phyloP scores from a whole-genome alignment of 2,888 invertebrate species.

The Bombylius major region DNA sequence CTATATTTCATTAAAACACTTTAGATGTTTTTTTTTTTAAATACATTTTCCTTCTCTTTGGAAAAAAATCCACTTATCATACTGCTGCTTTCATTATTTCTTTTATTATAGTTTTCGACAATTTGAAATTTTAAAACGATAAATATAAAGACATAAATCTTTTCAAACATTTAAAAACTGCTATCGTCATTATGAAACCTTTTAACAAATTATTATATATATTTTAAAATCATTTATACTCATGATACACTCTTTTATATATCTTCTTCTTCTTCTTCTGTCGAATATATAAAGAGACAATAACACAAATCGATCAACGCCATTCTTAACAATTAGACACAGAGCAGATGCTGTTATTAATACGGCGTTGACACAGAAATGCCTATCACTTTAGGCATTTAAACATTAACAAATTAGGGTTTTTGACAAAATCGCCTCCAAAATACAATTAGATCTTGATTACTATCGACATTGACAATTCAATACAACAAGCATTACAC shows the following conservation, averaged over 20 bases:
- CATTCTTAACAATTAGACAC: conserved; percentile 10
- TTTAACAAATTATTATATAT: not conserved
- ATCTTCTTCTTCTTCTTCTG: not conserved
- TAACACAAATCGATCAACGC: conserved; percentile 11
- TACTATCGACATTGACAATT: conserved; percentile 8
- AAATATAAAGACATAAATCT: too few species aligned
- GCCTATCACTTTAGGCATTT: not conserved
- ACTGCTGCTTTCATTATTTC: too few species aligned
- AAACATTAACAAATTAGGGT: conserved; percentile 1
- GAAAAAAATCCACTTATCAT: too few species aligned
- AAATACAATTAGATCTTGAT: conserved; percentile 12
- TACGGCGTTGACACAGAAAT: not conserved
- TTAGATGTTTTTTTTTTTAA: too few species aligned
- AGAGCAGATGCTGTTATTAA: conserved; percentile 9
- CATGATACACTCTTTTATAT: not conserved
- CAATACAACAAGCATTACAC: not conserved
- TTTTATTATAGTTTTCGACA: too few species aligned
- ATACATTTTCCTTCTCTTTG: too few species aligned
- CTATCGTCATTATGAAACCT: too few species aligned
- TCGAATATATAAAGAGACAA: not conserved
- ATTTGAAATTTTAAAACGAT: too few species aligned
- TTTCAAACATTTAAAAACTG: too few species aligned
- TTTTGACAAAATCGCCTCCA: conserved; percentile 6
- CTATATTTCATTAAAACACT: too few species aligned
- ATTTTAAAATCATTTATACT: not conserved